These are phyloP conservation scores for Aeoliscus strigatus DNA, from an alignment of 2,797 vertebrate genomes.

Conservation along the genomic window DNA sequence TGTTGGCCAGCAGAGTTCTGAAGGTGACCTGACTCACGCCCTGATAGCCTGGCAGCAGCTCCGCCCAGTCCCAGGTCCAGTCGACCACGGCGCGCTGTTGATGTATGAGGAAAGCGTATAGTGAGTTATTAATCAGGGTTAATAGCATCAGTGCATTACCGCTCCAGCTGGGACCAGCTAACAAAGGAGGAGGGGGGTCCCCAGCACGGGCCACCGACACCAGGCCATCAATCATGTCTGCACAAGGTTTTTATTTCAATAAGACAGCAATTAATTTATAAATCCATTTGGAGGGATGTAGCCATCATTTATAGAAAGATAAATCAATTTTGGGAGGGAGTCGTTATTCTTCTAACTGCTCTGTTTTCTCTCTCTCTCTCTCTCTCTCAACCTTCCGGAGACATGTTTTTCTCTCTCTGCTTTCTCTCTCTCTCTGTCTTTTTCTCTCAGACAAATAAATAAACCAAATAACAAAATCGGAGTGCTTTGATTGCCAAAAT, in stretches of 20 bases:
- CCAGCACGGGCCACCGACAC: conserved; percentile 77
- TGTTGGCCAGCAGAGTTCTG: conserved; percentile 84
- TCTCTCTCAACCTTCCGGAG: conserved; percentile 8
- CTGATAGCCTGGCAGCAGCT: conserved; percentile 82
- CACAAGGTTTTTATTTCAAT: conserved; percentile 91
- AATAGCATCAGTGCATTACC: conserved; percentile 93
- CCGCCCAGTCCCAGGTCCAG: conserved; percentile 88
- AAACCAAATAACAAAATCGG: conserved; percentile 72
- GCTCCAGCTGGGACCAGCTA: conserved; percentile 87
- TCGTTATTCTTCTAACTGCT: conserved; percentile 81
- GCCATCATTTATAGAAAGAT: conserved; percentile 93
- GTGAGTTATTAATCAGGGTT: conserved; percentile 96
- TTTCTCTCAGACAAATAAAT: conserved; percentile 36
- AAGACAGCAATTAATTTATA: conserved; percentile 94
- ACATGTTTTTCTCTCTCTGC: conserved; percentile 3
- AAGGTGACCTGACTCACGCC: conserved; percentile 86
- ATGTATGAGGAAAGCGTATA: conserved; percentile 84
- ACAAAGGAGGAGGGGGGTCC: conserved; percentile 80
- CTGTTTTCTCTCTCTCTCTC: conserved; percentile 51
- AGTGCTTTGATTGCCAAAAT: conserved; percentile 78
- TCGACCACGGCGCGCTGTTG: conserved; percentile 85
- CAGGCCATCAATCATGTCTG: conserved; percentile 85
- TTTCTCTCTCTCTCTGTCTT: conserved; percentile 9
- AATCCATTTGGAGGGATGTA: conserved; percentile 88
- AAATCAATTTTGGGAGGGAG: conserved; percentile 85